Base-by-base conservation (phyloP, 2,113 vertebrate species). In the Notechis scutatus region DNA sequence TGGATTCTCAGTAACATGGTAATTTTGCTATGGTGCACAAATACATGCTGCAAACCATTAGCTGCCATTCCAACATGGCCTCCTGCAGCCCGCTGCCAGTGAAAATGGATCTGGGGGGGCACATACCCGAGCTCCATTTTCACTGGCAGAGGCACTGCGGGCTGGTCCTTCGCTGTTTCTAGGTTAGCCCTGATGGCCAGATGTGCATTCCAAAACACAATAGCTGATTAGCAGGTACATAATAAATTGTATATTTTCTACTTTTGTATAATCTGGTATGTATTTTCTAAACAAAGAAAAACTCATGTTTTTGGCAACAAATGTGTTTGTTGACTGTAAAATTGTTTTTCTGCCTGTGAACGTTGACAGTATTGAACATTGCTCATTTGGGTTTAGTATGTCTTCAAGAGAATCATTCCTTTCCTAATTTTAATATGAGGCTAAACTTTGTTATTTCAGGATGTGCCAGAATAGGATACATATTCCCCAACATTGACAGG, bases 1-100 rank as follows among this genome's bases (percentile, higher is more conserved):
- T 95, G 94, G 96, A 94, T 96, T 93, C 96, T 96, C 96, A 95
- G 95, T 92, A n/a, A 93, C 96, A 97, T 94, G 94, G 95, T 96
- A 97, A 96, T 96, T 96, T 92, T 3, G 4, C 96, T 95, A 91
- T 96, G 96, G 97, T 96, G 90, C 26, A 0, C 97, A 96, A 94
- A 26, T n/a, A 91, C 95, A 95, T 93, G 14, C 95, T 94, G 96
- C 96, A 96, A 96, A 50, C 94, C 96, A 96, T 96, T 97, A 95
- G 92, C 97, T 96, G 97, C 96, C 97, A 95, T 97, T 96, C 96
- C 95, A 93, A 93, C 87, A 74, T 95, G 50, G 50, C 50, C 50
- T 52, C 50, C 50, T 52, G 50, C 50, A 52, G 50, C 50, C 50
- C 50, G 2, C 10, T 52, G 50, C 50, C 50, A 52, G 11, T 5